These are phyloP conservation scores for Lasioglossum zephyrum DNA, from an alignment of 2,888 invertebrate genomes.

Conservation along the genomic window DNA sequence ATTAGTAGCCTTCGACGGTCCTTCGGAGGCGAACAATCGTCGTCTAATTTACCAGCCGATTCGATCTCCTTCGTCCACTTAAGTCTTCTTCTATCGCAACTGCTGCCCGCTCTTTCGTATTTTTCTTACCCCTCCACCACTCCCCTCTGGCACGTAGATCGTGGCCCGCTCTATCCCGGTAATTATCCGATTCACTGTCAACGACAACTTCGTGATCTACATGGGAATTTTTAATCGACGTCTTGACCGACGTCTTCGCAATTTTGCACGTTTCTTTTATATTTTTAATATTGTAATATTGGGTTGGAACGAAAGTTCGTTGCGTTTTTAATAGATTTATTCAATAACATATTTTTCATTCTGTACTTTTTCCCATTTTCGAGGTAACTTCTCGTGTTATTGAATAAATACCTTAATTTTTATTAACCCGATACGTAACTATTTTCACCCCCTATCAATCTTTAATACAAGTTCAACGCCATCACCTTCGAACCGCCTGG, in stretches of 20 bases:
- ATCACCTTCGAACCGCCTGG: no score
- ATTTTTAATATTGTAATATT: not conserved
- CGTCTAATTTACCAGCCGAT: slow-evolving; percentile 70
- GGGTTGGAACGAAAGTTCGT: no score
- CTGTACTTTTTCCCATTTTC: no score
- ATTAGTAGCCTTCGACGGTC: slow-evolving; percentile 73
- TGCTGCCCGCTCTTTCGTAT: slow-evolving; percentile 18
- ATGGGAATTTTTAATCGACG: slow-evolving; percentile 4
- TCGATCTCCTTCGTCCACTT: slow-evolving; percentile 62
- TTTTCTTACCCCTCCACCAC: slow-evolving; percentile 33
- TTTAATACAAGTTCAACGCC: no score
- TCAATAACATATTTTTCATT: no score
- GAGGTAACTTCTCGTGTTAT: no score
- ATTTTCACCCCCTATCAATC: no score
- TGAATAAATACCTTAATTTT: no score
- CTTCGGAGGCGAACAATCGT: slow-evolving; percentile 69
- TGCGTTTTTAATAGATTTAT: no score
- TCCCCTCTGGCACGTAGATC: slow-evolving; percentile 36
- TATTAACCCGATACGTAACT: no score
- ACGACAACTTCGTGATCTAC: slow-evolving; percentile 17
- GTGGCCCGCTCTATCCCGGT: not conserved
- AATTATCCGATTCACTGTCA: slow-evolving; percentile 3
- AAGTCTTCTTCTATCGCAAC: slow-evolving; percentile 39
- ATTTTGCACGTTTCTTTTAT: not conserved
- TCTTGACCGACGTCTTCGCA: not conserved